These are phyloP conservation scores for Noturus placidus DNA, from an alignment of 2,113 vertebrate species.

Conservation along the genomic window DNA sequence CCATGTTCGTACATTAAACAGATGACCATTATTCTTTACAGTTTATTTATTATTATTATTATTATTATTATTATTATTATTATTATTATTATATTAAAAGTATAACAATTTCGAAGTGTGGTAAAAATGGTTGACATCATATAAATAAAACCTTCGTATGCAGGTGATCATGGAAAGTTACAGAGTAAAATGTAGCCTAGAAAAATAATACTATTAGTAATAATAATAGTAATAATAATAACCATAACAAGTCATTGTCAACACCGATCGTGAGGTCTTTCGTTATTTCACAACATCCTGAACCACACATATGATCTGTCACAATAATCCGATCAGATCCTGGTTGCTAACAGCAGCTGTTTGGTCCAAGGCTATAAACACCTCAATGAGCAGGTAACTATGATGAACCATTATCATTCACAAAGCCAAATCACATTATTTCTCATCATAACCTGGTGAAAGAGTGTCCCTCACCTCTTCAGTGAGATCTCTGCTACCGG, in stretches of 20 bases:
- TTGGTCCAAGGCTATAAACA: background rate
- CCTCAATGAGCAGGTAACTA: background rate
- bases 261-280: background rate
- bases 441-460: background rate
- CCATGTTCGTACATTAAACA: background rate
- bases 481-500: background rate
- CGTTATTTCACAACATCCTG: background rate
- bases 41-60: background rate
- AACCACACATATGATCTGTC: background rate
- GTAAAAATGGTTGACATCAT: background rate
- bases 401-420: background rate
- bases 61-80: background rate
- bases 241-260: background rate
- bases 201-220: too few species aligned
- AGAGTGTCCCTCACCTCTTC: slow-evolving; percentile 36
- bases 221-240: too few species aligned
- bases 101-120: background rate
- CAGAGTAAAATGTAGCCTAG: background rate
- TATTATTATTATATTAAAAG: background rate
- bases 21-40: background rate
- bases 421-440: too few species aligned
- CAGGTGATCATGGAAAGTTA: background rate
- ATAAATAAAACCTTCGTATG: background rate
- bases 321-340: slow-evolving; percentile 11
- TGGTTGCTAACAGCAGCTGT: slow-evolving; percentile 48